Percentiles rank a stretch among this genome's conserved stretches.
Evolutionary conservation across 2,888 invertebrate species (phyloP).

Genomic region (Pheosia tremula): DNA sequence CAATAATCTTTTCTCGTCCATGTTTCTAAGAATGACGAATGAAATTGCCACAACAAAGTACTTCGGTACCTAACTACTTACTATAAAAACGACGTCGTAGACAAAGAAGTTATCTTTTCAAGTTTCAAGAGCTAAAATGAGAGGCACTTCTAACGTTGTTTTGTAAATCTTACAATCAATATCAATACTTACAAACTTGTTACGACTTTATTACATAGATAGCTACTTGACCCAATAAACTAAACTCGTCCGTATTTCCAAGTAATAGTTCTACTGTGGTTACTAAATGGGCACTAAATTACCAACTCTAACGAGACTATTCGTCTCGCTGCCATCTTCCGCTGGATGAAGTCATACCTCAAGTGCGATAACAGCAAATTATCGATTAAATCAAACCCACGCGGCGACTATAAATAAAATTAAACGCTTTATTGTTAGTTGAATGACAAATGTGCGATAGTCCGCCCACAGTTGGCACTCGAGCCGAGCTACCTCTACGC

Average conservation of each 20-base stretch:
- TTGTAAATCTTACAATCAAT: too few species aligned
- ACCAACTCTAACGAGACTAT: background rate
- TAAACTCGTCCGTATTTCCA: too few species aligned
- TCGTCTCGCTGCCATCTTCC: slow-evolving; percentile 1
- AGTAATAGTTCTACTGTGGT: too few species aligned
- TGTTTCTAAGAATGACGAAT: slow-evolving; percentile 39
- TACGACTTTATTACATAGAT: too few species aligned
- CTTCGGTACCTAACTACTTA: background rate
- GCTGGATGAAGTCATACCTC: slow-evolving; percentile 54
- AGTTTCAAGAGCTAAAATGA: too few species aligned
- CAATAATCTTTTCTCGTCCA: slow-evolving; percentile 57
- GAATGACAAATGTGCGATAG: slow-evolving; percentile 75
- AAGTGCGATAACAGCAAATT: slow-evolving; percentile 60
- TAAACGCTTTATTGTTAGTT: slow-evolving; percentile 76
- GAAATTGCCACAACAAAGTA: slow-evolving; percentile 16
- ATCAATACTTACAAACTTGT: too few species aligned
- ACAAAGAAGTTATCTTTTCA: too few species aligned
- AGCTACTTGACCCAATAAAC: too few species aligned
- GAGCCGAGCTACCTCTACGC: slow-evolving; percentile 30
- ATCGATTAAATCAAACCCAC: slow-evolving; percentile 67
- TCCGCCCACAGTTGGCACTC: slow-evolving; percentile 56
- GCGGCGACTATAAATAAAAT: slow-evolving; percentile 72
- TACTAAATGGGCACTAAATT: background rate
- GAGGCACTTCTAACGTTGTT: too few species aligned
- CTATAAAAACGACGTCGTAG: background rate